A percentile compares a stretch with the other conserved stretches of the same genome.
These are phyloP conservation scores for Bombus waltoni DNA, from an alignment of 1,140 invertebrate genomes.

Conservation along the genomic window DNA sequence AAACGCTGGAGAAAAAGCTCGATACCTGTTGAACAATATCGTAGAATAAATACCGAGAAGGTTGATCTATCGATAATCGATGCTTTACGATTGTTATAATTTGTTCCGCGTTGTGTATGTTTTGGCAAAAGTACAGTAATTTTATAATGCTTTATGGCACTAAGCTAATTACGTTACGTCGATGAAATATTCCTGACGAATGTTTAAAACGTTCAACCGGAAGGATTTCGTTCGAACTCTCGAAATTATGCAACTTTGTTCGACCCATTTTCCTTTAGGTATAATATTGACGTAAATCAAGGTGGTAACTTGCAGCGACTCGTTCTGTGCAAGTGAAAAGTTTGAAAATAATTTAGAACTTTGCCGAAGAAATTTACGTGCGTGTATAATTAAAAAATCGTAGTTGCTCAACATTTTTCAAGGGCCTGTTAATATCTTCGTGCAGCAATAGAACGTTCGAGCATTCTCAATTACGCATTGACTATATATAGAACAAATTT, in stretches of 20 bases:
- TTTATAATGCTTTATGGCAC: neutral
- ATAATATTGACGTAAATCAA: constrained; percentile 17
- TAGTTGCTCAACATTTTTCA: neutral
- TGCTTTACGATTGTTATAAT: too few species aligned
- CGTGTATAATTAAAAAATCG: neutral
- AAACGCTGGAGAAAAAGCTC: too few species aligned
- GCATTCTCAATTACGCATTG: too few species aligned
- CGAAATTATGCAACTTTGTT: constrained; percentile 7
- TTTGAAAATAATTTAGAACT: neutral
- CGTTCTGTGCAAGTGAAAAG: neutral
- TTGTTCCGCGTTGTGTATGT: too few species aligned
- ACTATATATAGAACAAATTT: too few species aligned
- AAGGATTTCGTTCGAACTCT: neutral
- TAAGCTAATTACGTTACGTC: neutral
- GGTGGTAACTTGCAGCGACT: neutral
- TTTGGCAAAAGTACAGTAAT: too few species aligned
- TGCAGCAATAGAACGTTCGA: too few species aligned
- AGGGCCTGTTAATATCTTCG: too few species aligned
- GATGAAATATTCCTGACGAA: neutral
- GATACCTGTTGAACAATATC: too few species aligned
- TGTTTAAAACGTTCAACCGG: neutral
- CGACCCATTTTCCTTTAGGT: neutral
- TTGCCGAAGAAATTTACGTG: neutral
- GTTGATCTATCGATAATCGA: too few species aligned
- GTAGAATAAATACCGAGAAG: too few species aligned